Percentiles rank a stretch among this genome's conserved stretches.
These are phyloP conservation scores for Aplochiton taeniatus DNA, from an alignment of 2,797 vertebrate species.

Conservation along the genomic window DNA sequence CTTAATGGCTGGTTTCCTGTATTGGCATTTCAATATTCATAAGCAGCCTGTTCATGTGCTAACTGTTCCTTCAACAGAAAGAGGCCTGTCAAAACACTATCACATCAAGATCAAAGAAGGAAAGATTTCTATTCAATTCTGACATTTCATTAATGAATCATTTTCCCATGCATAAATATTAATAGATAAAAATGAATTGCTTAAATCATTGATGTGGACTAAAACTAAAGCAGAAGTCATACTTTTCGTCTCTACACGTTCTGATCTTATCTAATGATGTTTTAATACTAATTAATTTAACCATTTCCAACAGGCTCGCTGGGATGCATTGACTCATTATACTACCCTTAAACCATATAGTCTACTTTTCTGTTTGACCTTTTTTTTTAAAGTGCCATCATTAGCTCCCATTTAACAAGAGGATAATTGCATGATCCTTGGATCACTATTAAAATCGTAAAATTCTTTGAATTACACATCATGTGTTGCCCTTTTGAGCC, in stretches of 20 bases:
- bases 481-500: too few relatives aligned
- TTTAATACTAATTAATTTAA: slow-evolving; percentile 61
- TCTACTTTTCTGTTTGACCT: not conserved
- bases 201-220: slow-evolving; percentile 75
- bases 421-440: not conserved
- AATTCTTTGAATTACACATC: not conserved
- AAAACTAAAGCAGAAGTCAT: slow-evolving; percentile 69
- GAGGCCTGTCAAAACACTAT: slow-evolving; percentile 74
- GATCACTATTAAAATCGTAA: not conserved
- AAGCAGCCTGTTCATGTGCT: slow-evolving; percentile 66
- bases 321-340: not conserved
- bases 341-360: not conserved
- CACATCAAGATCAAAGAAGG: slow-evolving; percentile 69
- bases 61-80: slow-evolving; percentile 61
- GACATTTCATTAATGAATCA: slow-evolving; percentile 78
- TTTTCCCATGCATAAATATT: slow-evolving; percentile 78
- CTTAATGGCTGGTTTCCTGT: slow-evolving; percentile 55
- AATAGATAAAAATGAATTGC: slow-evolving; percentile 78
- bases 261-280: slow-evolving; percentile 56
- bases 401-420: slow-evolving; percentile 5
- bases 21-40: slow-evolving; percentile 73
- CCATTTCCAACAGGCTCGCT: slow-evolving; percentile 26
- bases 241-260: slow-evolving; percentile 54
- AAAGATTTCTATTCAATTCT: slow-evolving; percentile 71
- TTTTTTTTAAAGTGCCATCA: not conserved